Conservation (phyloP, 1,140 invertebrate genomes). For the Sarcophaga peregrina region DNA sequence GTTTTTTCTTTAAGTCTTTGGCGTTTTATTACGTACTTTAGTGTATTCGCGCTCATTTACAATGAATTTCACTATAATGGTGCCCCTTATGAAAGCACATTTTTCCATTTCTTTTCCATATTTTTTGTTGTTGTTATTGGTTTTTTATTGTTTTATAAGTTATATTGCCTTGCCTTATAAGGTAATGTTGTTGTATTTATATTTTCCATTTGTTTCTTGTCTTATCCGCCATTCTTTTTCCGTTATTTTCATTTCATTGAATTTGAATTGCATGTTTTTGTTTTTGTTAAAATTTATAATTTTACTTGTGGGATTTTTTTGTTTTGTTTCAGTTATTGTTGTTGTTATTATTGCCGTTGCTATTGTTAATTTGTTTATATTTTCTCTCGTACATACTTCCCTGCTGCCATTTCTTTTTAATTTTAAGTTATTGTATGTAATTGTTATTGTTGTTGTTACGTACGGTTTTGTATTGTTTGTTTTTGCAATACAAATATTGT, state of each 20-base stretch:
- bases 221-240: not conserved
- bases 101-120: not conserved
- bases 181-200: slow-evolving; percentile 31
- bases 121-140: not conserved
- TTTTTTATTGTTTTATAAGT: slow-evolving; percentile 33
- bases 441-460: too few relatives aligned
- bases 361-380: slow-evolving; percentile 7
- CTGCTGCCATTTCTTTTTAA: too few relatives aligned
- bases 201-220: slow-evolving; percentile 4
- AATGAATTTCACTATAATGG: too few relatives aligned
- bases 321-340: not conserved
- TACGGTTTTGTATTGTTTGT: not conserved
- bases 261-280: not conserved
- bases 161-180: slow-evolving; percentile 33
- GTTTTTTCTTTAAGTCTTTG: not conserved
- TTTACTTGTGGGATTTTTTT: slow-evolving; percentile 28
- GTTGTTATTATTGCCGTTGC: too few relatives aligned
- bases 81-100: not conserved
- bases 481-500: not conserved
- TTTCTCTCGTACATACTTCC: too few relatives aligned
- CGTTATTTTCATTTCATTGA: not conserved
- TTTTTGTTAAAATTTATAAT: slow-evolving; percentile 18
- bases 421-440: too few relatives aligned
- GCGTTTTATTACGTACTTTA: too few relatives aligned
- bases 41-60: not conserved